These are phyloP conservation scores for Drosophila pruinosa DNA, from an alignment of 1,140 invertebrate genomes.

Conservation along the genomic window DNA sequence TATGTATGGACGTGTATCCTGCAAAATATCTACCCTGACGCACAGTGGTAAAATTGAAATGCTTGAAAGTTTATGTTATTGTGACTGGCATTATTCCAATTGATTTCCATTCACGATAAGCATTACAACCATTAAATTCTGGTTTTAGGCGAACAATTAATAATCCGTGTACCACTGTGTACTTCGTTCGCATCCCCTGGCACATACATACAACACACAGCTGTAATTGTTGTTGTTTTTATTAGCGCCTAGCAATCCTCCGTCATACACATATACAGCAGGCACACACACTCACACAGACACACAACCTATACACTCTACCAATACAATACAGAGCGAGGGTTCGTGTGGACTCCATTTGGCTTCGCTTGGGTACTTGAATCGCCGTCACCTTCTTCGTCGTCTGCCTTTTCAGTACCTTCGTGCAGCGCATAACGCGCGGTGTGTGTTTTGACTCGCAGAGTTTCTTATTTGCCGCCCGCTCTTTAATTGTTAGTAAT, in stretches of 20 bases:
- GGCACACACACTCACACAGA: constrained; percentile 15
- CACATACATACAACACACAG: constrained; percentile 51
- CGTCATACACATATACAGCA: constrained; percentile 16
- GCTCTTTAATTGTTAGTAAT: constrained; percentile 57
- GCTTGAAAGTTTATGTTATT: not conserved
- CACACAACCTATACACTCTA: too few species aligned
- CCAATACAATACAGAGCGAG: constrained; percentile 6
- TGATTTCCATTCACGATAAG: not conserved
- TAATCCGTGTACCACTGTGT: constrained; percentile 41
- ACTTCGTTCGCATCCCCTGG: constrained; percentile 21
- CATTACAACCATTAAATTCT: not conserved
- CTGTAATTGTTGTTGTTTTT: constrained; percentile 74
- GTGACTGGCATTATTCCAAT: not conserved
- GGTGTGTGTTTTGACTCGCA: constrained; percentile 52
- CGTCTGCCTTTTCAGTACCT: constrained; percentile 66
- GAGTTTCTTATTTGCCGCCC: constrained; percentile 65
- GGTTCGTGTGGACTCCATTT: constrained; percentile 69
- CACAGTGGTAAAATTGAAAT: constrained; percentile 28
- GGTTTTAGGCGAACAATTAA: not conserved
- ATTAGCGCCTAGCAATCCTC: constrained; percentile 47
- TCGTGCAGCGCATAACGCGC: constrained; percentile 75
- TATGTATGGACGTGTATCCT: constrained; percentile 36
- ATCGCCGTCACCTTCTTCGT: constrained; percentile 35
- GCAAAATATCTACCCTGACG: constrained; percentile 60
- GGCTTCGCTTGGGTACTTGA: constrained; percentile 60